A percentile compares a stretch with the other conserved stretches of the same genome.
Conservation (phyloP, 1,140 invertebrate genomes). For the Pteromalus puparum region DNA sequence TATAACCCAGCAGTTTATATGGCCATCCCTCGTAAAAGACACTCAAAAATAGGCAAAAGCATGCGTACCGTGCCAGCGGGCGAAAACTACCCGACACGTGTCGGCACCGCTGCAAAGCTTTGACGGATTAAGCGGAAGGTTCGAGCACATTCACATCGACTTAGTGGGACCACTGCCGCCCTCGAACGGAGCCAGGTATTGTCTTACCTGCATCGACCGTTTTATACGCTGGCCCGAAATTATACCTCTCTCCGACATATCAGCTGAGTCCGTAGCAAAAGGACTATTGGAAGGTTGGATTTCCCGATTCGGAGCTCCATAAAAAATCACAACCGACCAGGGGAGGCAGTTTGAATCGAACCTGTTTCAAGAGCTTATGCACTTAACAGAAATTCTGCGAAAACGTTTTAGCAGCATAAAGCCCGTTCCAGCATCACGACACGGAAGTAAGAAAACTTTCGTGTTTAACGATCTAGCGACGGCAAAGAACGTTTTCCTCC, state of each 20-base stretch:
- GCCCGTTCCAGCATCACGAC: too few relatives aligned
- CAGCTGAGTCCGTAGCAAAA: not conserved
- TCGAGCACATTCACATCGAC: slow-evolving; percentile 52
- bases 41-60: slow-evolving; percentile 32
- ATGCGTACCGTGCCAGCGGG: slow-evolving; percentile 42
- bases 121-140: not conserved
- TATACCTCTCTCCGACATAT: not conserved
- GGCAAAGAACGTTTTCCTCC: too few relatives aligned
- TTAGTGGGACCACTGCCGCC: not conserved
- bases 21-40: slow-evolving; percentile 43
- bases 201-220: slow-evolving; percentile 16
- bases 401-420: too few relatives aligned
- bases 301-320: not conserved
- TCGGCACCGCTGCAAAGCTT: slow-evolving; percentile 14
- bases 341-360: slow-evolving; percentile 35
- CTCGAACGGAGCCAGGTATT: not conserved
- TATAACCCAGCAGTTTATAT: slow-evolving; percentile 40
- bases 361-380: slow-evolving; percentile 5
- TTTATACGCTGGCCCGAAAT: slow-evolving; percentile 36
- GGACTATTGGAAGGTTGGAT: not conserved
- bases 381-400: not conserved
- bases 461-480: too few relatives aligned
- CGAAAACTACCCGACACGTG: slow-evolving; percentile 48
- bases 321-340: slow-evolving; percentile 1
- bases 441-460: too few relatives aligned